phyloP scores from a whole-genome alignment of 1,140 invertebrate species.

The Pseudomyrmex pallidus region DNA sequence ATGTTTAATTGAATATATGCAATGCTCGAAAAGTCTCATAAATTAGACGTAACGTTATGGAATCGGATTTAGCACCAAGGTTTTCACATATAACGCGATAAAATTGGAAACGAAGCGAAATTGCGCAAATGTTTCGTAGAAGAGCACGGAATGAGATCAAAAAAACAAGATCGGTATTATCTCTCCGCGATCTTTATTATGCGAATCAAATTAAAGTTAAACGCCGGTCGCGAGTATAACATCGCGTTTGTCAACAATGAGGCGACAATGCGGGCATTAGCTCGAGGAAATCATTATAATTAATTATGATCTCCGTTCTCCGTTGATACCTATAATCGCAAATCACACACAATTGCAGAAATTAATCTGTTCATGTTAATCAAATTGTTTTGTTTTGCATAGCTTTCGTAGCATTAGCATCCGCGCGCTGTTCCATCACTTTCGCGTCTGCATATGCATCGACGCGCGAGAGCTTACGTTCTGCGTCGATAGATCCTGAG shows the following conservation, averaged over 20 bases:
- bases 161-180: too few species aligned
- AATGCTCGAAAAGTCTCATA: neutral
- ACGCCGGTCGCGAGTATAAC: neutral
- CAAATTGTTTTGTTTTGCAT: conserved; percentile 5
- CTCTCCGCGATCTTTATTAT: neutral
- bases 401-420: conserved; percentile 18
- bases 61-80: neutral
- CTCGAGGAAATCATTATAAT: neutral
- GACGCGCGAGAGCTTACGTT: conserved; percentile 3
- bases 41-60: neutral
- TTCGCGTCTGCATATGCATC: neutral
- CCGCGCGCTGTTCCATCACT: conserved; percentile 2
- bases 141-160: too few species aligned
- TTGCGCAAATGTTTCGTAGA: too few species aligned
- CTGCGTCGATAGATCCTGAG: conserved; percentile 20
- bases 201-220: neutral
- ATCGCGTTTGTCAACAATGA: neutral
- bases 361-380: conserved; percentile 26
- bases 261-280: neutral
- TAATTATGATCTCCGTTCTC: neutral
- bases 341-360: neutral
- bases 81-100: too few species aligned
- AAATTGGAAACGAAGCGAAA: too few species aligned
- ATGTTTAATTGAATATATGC: neutral
- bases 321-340: neutral